Percentiles rank a stretch among this genome's conserved stretches.
phyloP scores from a whole-genome alignment of 2,113 vertebrate species.

The Dipodomys ordii region DNA sequence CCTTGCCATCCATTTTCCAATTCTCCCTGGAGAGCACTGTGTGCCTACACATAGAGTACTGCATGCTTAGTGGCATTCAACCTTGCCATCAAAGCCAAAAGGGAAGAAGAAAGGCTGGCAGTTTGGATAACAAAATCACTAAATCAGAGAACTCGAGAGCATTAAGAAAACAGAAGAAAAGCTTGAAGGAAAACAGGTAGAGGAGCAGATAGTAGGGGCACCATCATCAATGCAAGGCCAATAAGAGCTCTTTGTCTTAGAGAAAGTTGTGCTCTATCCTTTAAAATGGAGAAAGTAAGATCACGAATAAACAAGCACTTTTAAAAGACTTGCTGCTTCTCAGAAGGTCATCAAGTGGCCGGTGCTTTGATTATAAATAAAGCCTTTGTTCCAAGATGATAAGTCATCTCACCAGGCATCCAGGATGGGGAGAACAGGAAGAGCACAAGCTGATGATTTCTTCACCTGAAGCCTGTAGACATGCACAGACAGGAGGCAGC shows the following conservation, averaged over 20 bases:
- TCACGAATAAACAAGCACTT: background rate
- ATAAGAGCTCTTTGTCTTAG: background rate
- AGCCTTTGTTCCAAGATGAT: background rate
- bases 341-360: background rate
- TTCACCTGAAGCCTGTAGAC: background rate
- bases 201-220: background rate
- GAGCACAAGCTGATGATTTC: background rate
- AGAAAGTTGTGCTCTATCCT: background rate
- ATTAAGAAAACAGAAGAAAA: background rate
- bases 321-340: slow-evolving; percentile 14
- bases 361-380: background rate
- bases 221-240: background rate
- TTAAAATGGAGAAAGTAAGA: background rate
- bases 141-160: slow-evolving; percentile 14
- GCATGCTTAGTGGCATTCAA: background rate
- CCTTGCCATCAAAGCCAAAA: background rate
- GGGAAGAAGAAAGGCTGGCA: background rate
- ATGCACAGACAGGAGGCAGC: background rate
- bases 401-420: background rate
- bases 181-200: background rate
- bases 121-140: background rate
- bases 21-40: background rate
- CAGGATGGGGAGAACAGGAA: background rate
- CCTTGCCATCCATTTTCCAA: background rate
- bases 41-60: background rate